Conservation (phyloP, 2,888 invertebrate species). For the Deilephila porcellus region DNA sequence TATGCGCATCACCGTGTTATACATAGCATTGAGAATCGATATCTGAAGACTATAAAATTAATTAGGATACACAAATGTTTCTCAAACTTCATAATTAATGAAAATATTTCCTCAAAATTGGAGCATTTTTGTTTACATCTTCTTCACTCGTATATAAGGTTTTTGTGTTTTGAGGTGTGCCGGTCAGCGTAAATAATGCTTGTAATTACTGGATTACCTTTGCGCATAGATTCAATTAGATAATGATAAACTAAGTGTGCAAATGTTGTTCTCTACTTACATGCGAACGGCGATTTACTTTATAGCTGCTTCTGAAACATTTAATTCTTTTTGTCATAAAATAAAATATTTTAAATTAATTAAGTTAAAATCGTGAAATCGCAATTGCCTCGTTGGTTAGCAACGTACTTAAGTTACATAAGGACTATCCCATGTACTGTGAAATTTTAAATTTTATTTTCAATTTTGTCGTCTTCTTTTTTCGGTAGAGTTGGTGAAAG, state of each 20-base stretch:
- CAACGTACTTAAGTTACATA: too few relatives aligned
- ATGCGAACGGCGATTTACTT: not conserved
- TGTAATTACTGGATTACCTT: slow-evolving; percentile 10
- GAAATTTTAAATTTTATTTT: too few relatives aligned
- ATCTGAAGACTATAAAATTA: slow-evolving; percentile 43
- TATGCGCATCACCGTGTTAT: slow-evolving; percentile 31
- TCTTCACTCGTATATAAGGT: not conserved
- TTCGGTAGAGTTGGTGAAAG: too few relatives aligned
- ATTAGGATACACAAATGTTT: slow-evolving; percentile 49
- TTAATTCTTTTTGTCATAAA: not conserved
- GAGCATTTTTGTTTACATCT: not conserved
- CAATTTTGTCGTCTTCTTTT: too few relatives aligned
- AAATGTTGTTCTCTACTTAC: slow-evolving; percentile 7
- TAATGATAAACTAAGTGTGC: not conserved
- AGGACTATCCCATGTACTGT: too few relatives aligned
- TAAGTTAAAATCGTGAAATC: too few relatives aligned
- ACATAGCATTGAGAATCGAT: slow-evolving; percentile 40
- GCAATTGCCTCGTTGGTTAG: too few relatives aligned
- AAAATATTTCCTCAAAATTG: not conserved
- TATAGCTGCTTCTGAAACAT: slow-evolving; percentile 5
- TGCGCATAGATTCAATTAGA: slow-evolving; percentile 4
- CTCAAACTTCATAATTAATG: slow-evolving; percentile 46
- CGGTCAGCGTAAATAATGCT: slow-evolving; percentile 6
- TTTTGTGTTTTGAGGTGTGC: not conserved
- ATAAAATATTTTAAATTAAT: not conserved